A percentile compares a stretch with the other conserved stretches of the same genome.
phyloP scores from a whole-genome alignment of 2,888 invertebrate species.

The Drosophila paranaensis region DNA sequence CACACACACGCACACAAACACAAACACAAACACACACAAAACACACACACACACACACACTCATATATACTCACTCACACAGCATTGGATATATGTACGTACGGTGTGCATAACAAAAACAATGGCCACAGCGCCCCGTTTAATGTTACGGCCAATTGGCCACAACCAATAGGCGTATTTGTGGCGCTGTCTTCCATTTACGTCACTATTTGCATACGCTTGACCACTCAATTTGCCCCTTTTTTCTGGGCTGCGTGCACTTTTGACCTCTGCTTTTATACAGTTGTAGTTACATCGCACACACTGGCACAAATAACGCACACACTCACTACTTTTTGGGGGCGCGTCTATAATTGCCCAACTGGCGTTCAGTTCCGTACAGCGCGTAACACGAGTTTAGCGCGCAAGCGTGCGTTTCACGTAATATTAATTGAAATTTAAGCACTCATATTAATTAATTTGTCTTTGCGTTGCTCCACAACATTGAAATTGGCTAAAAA shows the following conservation, averaged over 20 bases:
- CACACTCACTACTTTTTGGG: conserved; percentile 22
- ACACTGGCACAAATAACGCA: neutral
- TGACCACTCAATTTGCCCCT: conserved; percentile 20
- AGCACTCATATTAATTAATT: conserved; percentile 57
- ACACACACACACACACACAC: conserved; percentile 21
- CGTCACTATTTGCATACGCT: conserved; percentile 29
- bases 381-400: conserved; percentile 16
- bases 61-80: conserved; percentile 4
- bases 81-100: conserved; percentile 1
- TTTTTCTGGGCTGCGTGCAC: conserved; percentile 53
- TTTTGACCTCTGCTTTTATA: conserved; percentile 69
- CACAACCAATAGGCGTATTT: conserved; percentile 9
- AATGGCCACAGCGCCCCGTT: conserved; percentile 24
- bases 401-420: conserved; percentile 55
- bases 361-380: conserved; percentile 6
- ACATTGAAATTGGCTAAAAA: conserved; percentile 42
- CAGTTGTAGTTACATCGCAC: conserved; percentile 34
- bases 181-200: conserved; percentile 21
- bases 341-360: conserved; percentile 36
- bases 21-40: conserved; percentile 17
- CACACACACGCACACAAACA: conserved; percentile 32
- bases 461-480: conserved; percentile 38
- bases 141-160: conserved; percentile 21
- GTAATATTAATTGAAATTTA: conserved; percentile 45
- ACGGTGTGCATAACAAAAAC: conserved; percentile 54